Conservation (phyloP, 2,797 vertebrate genomes). For the Falco rusticolus region DNA sequence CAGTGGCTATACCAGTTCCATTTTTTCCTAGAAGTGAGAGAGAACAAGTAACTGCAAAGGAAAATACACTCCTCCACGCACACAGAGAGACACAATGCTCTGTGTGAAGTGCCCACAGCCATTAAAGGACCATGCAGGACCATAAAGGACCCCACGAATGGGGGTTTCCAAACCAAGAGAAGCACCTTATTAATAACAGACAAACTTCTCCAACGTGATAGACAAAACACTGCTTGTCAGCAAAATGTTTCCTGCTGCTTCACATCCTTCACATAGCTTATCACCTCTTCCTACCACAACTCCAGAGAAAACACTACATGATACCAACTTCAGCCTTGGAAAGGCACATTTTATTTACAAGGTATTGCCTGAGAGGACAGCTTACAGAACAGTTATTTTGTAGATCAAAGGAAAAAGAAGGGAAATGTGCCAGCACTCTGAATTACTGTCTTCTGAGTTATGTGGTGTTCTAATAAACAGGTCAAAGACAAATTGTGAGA, state of each 20-base stretch:
- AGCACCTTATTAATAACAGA: background rate
- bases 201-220: background rate
- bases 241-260: background rate
- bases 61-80: background rate
- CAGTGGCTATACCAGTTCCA: background rate
- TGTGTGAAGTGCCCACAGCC: background rate
- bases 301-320: background rate
- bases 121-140: background rate
- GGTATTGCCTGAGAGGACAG: background rate
- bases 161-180: background rate
- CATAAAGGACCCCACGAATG: background rate
- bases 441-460: background rate
- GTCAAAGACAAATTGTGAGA: background rate
- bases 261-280: background rate
- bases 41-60: background rate
- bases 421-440: background rate
- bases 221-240: background rate
- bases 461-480: background rate
- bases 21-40: background rate
- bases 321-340: background rate
- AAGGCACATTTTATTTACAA: background rate
- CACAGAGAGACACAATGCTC: background rate
- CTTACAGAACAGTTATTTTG: background rate
- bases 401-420: slow-evolving; percentile 37
- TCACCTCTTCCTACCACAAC: background rate